Percentiles rank a stretch among this genome's conserved stretches.
Conservation (phyloP, 2,113 vertebrate genomes). For the Montifringilla adamsi region DNA sequence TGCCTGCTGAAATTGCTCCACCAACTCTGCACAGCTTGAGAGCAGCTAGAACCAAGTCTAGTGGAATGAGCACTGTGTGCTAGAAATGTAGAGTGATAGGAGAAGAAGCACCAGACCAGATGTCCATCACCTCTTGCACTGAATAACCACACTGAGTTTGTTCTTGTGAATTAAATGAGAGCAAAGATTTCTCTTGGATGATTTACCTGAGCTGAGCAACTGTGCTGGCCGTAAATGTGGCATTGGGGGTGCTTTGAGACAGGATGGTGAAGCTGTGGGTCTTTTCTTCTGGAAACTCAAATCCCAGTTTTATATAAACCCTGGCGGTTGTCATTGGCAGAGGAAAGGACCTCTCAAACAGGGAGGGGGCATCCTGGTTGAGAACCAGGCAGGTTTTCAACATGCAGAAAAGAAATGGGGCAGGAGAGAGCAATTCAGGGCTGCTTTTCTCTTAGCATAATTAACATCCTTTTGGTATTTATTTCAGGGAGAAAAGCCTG, state of each 20-base stretch:
- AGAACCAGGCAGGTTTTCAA: neutral
- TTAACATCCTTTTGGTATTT: neutral
- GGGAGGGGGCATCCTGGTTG: no score
- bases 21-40: neutral
- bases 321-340: neutral
- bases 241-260: neutral
- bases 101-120: neutral
- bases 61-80: neutral
- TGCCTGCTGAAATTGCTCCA: neutral
- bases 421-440: neutral
- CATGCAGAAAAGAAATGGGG: neutral
- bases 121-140: neutral
- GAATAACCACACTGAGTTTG: neutral
- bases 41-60: neutral
- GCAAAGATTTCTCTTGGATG: neutral
- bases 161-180: neutral
- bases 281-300: neutral
- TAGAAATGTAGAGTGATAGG: neutral
- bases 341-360: neutral
- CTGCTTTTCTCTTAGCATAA: neutral
- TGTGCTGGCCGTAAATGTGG: neutral
- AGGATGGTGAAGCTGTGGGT: neutral
- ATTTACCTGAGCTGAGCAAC: neutral
- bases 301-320: neutral
- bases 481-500: slow-evolving; percentile 79